A percentile compares a stretch with the other conserved stretches of the same genome.
phyloP scores from a whole-genome alignment of 2,797 vertebrate species.

The Rhinoraja longicauda region DNA sequence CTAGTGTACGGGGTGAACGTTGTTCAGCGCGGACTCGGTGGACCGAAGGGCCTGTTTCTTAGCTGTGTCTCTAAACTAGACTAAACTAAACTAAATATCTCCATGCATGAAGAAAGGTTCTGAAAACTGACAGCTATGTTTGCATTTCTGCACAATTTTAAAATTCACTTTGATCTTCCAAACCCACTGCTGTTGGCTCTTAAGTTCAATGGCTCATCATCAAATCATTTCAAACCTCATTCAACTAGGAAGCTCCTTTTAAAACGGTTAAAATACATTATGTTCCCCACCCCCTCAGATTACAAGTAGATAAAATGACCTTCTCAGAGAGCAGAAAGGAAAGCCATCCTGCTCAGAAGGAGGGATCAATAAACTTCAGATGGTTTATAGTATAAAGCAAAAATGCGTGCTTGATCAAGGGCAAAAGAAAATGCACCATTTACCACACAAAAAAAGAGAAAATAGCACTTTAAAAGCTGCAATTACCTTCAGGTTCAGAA shows the following conservation, averaged over 20 bases:
- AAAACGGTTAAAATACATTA: background rate
- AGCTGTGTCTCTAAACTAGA: background rate
- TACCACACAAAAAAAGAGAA: conserved; percentile 14
- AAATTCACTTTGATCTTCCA: background rate
- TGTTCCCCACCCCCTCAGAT: background rate
- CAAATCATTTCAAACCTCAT: conserved; percentile 18
- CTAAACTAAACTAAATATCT: background rate
- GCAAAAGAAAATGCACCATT: background rate
- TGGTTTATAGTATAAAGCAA: conserved; percentile 13
- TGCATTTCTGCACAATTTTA: background rate
- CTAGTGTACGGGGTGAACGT: no score
- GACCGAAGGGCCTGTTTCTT: no score
- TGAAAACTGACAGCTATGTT: background rate
- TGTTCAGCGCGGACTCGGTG: no score
- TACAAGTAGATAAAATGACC: background rate
- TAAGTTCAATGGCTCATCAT: background rate
- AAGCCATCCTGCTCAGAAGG: conserved; percentile 11
- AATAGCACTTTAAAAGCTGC: conserved; percentile 23
- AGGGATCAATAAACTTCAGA: conserved; percentile 27
- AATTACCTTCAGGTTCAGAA: conserved; percentile 17
- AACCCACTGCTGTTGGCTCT: background rate
- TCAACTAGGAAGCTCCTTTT: background rate
- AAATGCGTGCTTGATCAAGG: conserved; percentile 11
- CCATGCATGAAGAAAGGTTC: background rate
- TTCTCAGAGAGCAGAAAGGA: conserved; percentile 18